Percentiles rank a stretch among this genome's conserved stretches.
phyloP scores from a whole-genome alignment of 2,888 invertebrate genomes.

The Choristoneura rosaceana region DNA sequence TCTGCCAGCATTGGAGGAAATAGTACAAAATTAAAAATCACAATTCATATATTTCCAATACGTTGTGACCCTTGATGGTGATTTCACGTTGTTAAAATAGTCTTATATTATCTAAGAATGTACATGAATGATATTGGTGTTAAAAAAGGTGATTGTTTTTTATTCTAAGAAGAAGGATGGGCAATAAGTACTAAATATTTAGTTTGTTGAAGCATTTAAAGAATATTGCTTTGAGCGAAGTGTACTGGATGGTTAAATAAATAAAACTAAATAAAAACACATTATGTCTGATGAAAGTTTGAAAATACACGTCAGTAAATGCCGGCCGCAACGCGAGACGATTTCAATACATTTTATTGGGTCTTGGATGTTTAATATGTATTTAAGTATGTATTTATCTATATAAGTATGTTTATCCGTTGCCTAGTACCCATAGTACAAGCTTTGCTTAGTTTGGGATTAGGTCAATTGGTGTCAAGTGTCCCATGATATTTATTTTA shows the following conservation, averaged over 20 bases:
- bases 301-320: not conserved
- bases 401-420: too few species aligned
- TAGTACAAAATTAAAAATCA: slow-evolving; percentile 50
- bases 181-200: too few species aligned
- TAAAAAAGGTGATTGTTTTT: not conserved
- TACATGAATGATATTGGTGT: slow-evolving; percentile 12
- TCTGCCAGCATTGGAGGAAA: slow-evolving; percentile 74
- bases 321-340: too few species aligned
- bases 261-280: slow-evolving; percentile 17
- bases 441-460: too few species aligned
- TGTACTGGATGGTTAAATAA: slow-evolving; percentile 58
- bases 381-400: too few species aligned
- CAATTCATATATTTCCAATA: slow-evolving; percentile 43
- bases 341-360: too few species aligned
- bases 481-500: too few species aligned
- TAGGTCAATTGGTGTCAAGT: too few species aligned
- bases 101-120: too few species aligned
- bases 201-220: not conserved
- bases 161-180: too few species aligned
- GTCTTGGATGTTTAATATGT: too few species aligned
- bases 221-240: slow-evolving; percentile 15
- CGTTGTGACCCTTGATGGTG: slow-evolving; percentile 5
- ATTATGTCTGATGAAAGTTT: not conserved
- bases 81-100: slow-evolving; percentile 16
- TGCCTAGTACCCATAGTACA: too few species aligned